These are phyloP conservation scores for Rhingia campestris DNA, from an alignment of 2,888 invertebrate species.

Conservation along the genomic window DNA sequence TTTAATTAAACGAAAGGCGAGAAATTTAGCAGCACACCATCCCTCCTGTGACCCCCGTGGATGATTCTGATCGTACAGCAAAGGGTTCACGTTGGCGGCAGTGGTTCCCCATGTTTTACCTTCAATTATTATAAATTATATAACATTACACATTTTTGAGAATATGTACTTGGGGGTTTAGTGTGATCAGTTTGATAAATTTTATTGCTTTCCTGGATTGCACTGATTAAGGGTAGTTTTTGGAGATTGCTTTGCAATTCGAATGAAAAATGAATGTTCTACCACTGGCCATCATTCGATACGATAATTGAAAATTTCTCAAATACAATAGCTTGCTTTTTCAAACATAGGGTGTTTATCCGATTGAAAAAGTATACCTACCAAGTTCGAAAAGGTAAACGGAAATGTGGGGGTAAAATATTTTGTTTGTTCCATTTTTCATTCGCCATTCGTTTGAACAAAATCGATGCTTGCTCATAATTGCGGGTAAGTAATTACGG, in stretches of 20 bases:
- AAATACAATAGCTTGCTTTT: neutral
- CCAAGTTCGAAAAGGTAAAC: too few species aligned
- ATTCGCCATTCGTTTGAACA: neutral
- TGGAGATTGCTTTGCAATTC: neutral
- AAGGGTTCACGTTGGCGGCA: conserved; percentile 53
- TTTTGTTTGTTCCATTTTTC: conserved; percentile 18
- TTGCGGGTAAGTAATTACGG: conserved; percentile 70
- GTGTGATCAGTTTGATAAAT: conserved; percentile 73
- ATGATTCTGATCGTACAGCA: conserved; percentile 30
- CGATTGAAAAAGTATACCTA: neutral
- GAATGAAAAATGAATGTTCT: conserved; percentile 1
- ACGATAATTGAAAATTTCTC: conserved; percentile 34
- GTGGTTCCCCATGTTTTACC: conserved; percentile 38
- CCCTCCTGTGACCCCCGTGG: conserved; percentile 47
- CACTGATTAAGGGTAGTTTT: conserved; percentile 41
- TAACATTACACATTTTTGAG: conserved; percentile 65
- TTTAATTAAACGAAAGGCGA: conserved; percentile 74
- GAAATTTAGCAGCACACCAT: conserved; percentile 66
- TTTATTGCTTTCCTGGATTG: conserved; percentile 57
- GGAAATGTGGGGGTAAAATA: conserved; percentile 7
- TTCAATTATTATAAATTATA: conserved; percentile 73
- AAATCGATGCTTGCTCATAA: conserved; percentile 51
- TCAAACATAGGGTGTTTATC: conserved; percentile 11
- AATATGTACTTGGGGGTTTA: conserved; percentile 55
- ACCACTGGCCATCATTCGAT: conserved; percentile 33